Conservation (phyloP, 2,888 invertebrate species). For the Beris chalybata region DNA sequence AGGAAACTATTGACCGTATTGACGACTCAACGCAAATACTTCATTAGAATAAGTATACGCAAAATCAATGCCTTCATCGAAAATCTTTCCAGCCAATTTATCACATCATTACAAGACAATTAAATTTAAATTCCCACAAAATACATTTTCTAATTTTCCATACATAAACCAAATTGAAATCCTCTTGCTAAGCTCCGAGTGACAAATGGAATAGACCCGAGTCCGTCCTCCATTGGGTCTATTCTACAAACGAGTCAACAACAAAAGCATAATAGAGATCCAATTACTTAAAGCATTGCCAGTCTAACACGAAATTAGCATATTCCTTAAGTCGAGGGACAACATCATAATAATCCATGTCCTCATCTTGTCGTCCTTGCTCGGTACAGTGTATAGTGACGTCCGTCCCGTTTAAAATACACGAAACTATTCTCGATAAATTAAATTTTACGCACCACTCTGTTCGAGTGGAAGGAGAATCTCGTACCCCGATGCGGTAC, state of each 20-base stretch:
- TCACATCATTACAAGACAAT: slow-evolving; percentile 30
- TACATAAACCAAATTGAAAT: slow-evolving; percentile 32
- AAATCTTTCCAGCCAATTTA: slow-evolving; percentile 5
- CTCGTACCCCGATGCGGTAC: background rate
- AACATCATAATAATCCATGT: slow-evolving; percentile 37
- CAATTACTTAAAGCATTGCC: slow-evolving; percentile 57
- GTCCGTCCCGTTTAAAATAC: slow-evolving; percentile 22
- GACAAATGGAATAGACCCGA: slow-evolving; percentile 31
- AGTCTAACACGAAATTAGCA: slow-evolving; percentile 53
- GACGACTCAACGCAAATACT: too few species aligned
- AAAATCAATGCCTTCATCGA: slow-evolving; percentile 10
- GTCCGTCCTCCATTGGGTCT: background rate
- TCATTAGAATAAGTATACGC: too few species aligned
- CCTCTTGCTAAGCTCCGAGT: slow-evolving; percentile 30
- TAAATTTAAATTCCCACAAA: slow-evolving; percentile 29
- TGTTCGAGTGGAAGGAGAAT: background rate
- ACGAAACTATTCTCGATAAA: slow-evolving; percentile 36
- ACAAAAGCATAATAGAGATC: slow-evolving; percentile 50
- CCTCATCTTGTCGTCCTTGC: slow-evolving; percentile 35
- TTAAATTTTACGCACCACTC: slow-evolving; percentile 33
- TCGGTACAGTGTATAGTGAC: slow-evolving; percentile 17
- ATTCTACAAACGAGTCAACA: slow-evolving; percentile 3
- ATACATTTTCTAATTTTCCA: slow-evolving; percentile 27
- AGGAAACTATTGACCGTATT: too few species aligned
- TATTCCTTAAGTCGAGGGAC: slow-evolving; percentile 46